Evolutionary conservation across 2,888 invertebrate species (phyloP).

Genomic region (Andrena trimmerana): DNA sequence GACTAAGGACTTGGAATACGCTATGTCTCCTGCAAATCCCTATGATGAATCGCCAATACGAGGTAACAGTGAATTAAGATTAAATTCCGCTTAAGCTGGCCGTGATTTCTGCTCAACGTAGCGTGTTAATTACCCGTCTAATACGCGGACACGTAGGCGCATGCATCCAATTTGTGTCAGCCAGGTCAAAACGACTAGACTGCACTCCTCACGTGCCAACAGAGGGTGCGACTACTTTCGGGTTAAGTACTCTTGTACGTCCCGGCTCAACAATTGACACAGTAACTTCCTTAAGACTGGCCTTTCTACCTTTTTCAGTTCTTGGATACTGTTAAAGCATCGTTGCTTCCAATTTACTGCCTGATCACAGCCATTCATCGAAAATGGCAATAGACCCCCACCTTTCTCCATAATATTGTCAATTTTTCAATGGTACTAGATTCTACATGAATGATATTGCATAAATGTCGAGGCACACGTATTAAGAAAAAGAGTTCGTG

Average conservation of each 20-base stretch:
- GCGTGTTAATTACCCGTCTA: slow-evolving; percentile 61
- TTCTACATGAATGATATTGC: background rate
- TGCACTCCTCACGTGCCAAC: slow-evolving; percentile 56
- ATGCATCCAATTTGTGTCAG: slow-evolving; percentile 66
- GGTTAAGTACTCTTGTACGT: slow-evolving; percentile 62
- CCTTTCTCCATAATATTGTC: background rate
- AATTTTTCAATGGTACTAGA: background rate
- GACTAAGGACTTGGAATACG: background rate
- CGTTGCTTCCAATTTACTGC: background rate
- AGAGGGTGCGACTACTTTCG: slow-evolving; percentile 62
- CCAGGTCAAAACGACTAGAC: slow-evolving; percentile 68
- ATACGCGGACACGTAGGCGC: slow-evolving; percentile 45
- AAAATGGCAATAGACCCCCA: background rate
- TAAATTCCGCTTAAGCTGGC: slow-evolving; percentile 31
- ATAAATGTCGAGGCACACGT: background rate
- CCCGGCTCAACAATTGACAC: slow-evolving; percentile 68
- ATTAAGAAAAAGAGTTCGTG: too few relatives aligned
- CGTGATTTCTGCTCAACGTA: slow-evolving; percentile 28
- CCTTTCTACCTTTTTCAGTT: slow-evolving; percentile 50
- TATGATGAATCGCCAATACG: background rate
- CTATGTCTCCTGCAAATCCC: background rate
- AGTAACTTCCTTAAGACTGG: slow-evolving; percentile 63
- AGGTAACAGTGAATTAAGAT: slow-evolving; percentile 16
- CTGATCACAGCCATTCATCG: background rate
- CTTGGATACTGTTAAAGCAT: slow-evolving; percentile 6